Evolutionary conservation across 2,888 invertebrate species (phyloP).

Genomic region (Drosophila villosipedis): DNA sequence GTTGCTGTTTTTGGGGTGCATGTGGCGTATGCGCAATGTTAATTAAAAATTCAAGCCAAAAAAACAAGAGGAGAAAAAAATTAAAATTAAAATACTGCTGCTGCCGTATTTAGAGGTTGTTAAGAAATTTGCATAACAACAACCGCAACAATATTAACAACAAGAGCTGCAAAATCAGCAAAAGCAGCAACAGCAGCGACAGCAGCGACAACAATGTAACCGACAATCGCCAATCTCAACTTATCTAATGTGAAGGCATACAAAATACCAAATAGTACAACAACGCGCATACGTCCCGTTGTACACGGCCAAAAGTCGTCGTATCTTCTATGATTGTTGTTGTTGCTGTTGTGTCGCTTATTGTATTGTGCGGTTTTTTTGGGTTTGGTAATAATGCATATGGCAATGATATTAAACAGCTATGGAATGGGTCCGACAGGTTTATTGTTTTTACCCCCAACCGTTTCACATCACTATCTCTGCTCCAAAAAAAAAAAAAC

Average conservation of each 20-base stretch:
- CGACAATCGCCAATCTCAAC: conserved; percentile 56
- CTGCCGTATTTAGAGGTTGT: conserved; percentile 57
- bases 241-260: conserved; percentile 51
- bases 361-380: conserved; percentile 30
- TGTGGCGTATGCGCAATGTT: conserved; percentile 65
- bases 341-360: conserved; percentile 11
- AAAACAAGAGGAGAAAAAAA: conserved; percentile 16
- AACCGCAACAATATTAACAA: conserved; percentile 39
- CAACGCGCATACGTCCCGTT: conserved; percentile 55
- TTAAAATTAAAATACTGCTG: conserved; percentile 35
- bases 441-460: conserved; percentile 26
- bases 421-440: conserved; percentile 23
- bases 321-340: conserved; percentile 20
- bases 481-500: background rate
- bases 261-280: conserved; percentile 35
- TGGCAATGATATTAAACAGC: conserved; percentile 46
- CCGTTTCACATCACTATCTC: conserved; percentile 10
- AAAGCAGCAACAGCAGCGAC: conserved; percentile 36
- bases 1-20: conserved; percentile 20
- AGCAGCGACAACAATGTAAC: conserved; percentile 52
- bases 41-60: conserved; percentile 62
- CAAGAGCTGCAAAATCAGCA: conserved; percentile 3
- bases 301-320: conserved; percentile 18
- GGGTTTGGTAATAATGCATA: conserved; percentile 49
- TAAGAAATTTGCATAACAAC: conserved; percentile 70